A percentile compares a stretch with the other conserved stretches of the same genome.
Evolutionary conservation across 1,140 invertebrate genomes (phyloP).

Genomic region (Callitettix versicolor): DNA sequence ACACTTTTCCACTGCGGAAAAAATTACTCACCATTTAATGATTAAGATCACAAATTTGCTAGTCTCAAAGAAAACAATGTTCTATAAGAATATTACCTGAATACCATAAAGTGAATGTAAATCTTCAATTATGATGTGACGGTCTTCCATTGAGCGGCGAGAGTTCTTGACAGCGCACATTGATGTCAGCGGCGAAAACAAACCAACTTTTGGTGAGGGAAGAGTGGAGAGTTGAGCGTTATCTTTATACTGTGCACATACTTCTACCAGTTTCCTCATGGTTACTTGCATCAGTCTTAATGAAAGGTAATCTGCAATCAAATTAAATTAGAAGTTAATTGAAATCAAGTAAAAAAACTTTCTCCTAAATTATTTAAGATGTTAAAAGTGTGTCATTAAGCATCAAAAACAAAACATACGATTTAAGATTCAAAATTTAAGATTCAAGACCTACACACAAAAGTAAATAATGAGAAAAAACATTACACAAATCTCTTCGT

Average conservation of each 20-base stretch:
- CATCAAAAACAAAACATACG: too few species aligned
- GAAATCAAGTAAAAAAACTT: too few species aligned
- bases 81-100: slow-evolving; percentile 37
- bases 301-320: slow-evolving; percentile 52
- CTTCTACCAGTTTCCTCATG: slow-evolving; percentile 54
- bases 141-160: slow-evolving; percentile 77
- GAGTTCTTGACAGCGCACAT: slow-evolving; percentile 47
- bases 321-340: slow-evolving; percentile 14
- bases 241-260: slow-evolving; percentile 54
- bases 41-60: too few species aligned
- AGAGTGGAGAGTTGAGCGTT: slow-evolving; percentile 32
- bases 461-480: too few species aligned
- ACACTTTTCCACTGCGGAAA: too few species aligned
- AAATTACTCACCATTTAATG: too few species aligned
- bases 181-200: slow-evolving; percentile 29
- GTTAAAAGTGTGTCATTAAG: too few species aligned
- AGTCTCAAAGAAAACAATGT: too few species aligned
- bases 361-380: too few species aligned
- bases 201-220: slow-evolving; percentile 36
- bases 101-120: slow-evolving; percentile 57
- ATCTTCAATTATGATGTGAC: slow-evolving; percentile 64
- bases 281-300: slow-evolving; percentile 61
- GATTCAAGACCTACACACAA: too few species aligned
- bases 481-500: too few species aligned
- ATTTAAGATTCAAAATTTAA: too few species aligned